Percentiles rank a stretch among this genome's conserved stretches.
Conservation (phyloP, 2,113 vertebrate species). For the Triplophysa rosa region DNA sequence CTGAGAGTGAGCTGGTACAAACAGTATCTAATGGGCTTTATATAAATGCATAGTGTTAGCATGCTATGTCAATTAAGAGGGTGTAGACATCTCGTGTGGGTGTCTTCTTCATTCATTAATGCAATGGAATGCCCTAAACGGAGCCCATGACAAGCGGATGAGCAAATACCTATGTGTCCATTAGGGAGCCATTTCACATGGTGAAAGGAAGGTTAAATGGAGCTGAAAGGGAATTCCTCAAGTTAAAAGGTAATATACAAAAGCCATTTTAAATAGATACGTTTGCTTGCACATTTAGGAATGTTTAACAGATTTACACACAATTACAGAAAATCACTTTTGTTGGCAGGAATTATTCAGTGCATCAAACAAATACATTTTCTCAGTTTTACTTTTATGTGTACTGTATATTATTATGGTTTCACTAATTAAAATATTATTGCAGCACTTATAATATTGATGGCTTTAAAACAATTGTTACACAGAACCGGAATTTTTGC, state of each 20-base stretch:
- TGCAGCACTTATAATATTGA: no score
- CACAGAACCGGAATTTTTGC: no score
- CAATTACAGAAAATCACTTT: neutral
- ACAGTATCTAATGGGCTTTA: constrained; percentile 34
- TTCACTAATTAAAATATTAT: no score
- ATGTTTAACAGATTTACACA: neutral
- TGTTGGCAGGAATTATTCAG: neutral
- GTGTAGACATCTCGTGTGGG: neutral
- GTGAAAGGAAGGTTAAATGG: neutral
- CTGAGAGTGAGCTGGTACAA: neutral
- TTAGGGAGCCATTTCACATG: constrained; percentile 28
- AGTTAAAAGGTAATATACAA: neutral
- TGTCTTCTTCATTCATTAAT: constrained; percentile 19
- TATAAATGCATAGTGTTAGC: constrained; percentile 17
- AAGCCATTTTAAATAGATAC: neutral
- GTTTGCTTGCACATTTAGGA: neutral
- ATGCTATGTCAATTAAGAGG: constrained; percentile 25
- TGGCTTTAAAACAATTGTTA: no score
- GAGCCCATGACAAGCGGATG: constrained; percentile 5
- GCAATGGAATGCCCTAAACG: constrained; percentile 7
- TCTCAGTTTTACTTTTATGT: no score
- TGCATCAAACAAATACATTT: no score
- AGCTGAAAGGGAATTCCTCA: neutral
- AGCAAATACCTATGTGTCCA: constrained; percentile 14
- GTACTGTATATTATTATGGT: no score